Base-by-base conservation (phyloP, 2,797 vertebrate genomes). In the Austrolebias charrua region DNA sequence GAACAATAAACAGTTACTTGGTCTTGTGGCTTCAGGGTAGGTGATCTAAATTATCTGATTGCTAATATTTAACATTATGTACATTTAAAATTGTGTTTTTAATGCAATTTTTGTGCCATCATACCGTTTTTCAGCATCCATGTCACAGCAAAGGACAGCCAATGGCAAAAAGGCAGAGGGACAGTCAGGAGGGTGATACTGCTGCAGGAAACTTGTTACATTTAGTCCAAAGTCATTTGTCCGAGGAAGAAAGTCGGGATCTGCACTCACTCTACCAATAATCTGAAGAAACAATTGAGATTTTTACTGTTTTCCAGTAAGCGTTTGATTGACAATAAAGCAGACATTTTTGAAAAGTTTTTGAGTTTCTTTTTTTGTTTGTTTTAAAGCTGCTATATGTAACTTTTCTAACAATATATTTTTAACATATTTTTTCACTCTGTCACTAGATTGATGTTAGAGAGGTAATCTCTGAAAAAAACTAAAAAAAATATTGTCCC, bases 161-260 rank as follows among this genome's bases (percentile, higher is more conserved):
- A 96, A 90, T 3, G 97, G 97, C 76, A 98, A 94, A 88, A 98
- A 98, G 75, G 95, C 85, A 0, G 84, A 59, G n/a, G 97, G 97
- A 54, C 96, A 98, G 55, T 88, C 69, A 0, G 92, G 80, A 19
- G 94, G 93, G 48, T 94, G 92, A 82, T 92, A 95, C 66, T 93
- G 92, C 77, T 97, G 93, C 84, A 98, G 86, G 86, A 98, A 98
- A 62, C 93, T 92, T 15, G 86, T 70, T 13, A 98, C 92, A 0
- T 96, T 95, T 63, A 98, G 89, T 35, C 97, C 96, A 2, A 97
- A 99, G 82, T 98, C 95, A 9, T 94, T 92, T n/a, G 93, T 94
- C 47, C 97, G 94, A 0, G 96, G 95, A 64, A 99, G 93, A 89
- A 93, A 94, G 87, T 99, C 97, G 0, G 97, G 97, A 86, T 98